Evolutionary conservation across 2,113 vertebrate species (phyloP).

Genomic region (Paratilapia polleni): DNA sequence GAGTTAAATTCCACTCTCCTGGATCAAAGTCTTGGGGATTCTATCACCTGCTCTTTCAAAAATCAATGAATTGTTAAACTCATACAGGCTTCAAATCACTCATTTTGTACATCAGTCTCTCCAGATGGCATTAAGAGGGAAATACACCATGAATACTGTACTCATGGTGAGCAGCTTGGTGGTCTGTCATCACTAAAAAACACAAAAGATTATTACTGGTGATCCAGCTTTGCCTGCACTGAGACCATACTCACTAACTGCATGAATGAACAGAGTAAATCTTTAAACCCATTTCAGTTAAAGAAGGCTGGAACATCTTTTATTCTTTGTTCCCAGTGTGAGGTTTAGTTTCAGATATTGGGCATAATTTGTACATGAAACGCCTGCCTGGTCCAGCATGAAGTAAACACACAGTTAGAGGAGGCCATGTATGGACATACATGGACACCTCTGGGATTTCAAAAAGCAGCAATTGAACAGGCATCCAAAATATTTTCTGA

Average conservation of each 20-base stretch:
- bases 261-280: background rate
- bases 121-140: constrained; percentile 5
- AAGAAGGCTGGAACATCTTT: background rate
- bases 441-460: background rate
- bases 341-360: constrained; percentile 31
- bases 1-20: too few relatives aligned
- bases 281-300: constrained; percentile 5
- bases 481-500: rapidly evolving
- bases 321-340: background rate
- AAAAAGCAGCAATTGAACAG: background rate
- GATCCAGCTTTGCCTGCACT: background rate
- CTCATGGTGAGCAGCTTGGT: background rate
- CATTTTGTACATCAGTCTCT: background rate
- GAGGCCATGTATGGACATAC: background rate
- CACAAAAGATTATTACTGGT: background rate
- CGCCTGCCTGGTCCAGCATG: background rate
- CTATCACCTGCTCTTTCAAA: background rate
- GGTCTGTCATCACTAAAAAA: constrained; percentile 5
- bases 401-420: background rate
- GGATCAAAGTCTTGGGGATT: too few relatives aligned
- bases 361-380: constrained; percentile 32
- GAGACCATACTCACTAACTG: background rate
- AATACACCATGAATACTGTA: background rate
- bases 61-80: background rate
- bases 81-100: background rate